Base-by-base conservation (phyloP, 2,797 vertebrate species). In the Tokudaia tokunoshimensis region DNA sequence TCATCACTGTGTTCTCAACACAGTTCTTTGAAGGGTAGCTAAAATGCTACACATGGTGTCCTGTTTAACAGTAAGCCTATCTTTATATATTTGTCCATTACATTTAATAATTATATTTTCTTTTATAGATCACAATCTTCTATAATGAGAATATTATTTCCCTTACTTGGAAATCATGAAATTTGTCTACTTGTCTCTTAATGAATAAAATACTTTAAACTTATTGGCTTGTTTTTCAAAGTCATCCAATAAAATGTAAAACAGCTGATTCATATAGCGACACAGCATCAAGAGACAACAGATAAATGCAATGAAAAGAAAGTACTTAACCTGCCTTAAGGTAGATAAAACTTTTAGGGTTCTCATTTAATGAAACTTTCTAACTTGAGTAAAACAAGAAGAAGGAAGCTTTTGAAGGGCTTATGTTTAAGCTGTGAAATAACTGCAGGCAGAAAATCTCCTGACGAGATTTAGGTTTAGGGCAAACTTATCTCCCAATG, bases 361-460 rank as follows among this genome's bases (percentile, higher is more conserved):
- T 88, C 13, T 94, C n/a, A 87, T 76, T 91, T 89, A 94, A 96
- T 63, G 65, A 87, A 78, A 92, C 5, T 65, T 94, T 89, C 47
- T 63, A 96, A 96, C 89, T 52, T 61, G 81, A 91, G 29, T 70
- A 90, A 17, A 72, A 72, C n/a, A 91, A 87, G 47, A 81, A 78
- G 41, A 59, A 96, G 22, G 91, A 94, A 65, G 50, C 4, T 75
- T 97, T 65, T 79, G 61, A 89, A 87, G 26, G 57, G 4, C 14
- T 94, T 94, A 89, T 89, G 83, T 95, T 92, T 87, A 94, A 95
- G 65, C 7, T 70, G 61, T 78, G 14, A 94, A 94, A 92, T 86
- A 96, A 84, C 1, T 34, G 1, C 65, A 78, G 61, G 37, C 84
- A 22, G 34, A 26, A 80, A 89, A 59, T 67, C 4, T 85, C 47